These are phyloP conservation scores for Leptodactylus fallax DNA, from an alignment of 2,797 vertebrate genomes.

Conservation along the genomic window DNA sequence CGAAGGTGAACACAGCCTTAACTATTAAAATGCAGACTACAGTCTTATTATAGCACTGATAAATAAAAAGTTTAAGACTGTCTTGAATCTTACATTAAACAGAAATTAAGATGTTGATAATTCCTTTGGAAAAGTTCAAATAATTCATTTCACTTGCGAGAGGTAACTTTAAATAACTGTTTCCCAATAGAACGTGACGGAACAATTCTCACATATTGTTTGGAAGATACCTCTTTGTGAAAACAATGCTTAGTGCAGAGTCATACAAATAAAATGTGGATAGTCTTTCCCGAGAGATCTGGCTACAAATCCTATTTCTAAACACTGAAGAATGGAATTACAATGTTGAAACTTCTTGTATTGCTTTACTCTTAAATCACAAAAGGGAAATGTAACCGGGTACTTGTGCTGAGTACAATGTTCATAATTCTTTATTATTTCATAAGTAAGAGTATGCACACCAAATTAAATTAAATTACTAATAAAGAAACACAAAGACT, in stretches of 20 bases:
- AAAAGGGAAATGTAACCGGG: not conserved
- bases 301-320: slow-evolving; percentile 22
- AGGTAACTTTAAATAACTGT: slow-evolving; percentile 5
- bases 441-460: no score
- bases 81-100: not conserved
- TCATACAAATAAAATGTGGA: slow-evolving; percentile 32
- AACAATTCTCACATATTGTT: slow-evolving; percentile 20
- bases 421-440: no score
- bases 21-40: no score
- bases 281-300: slow-evolving; percentile 14
- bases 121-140: slow-evolving; percentile 5
- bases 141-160: not conserved
- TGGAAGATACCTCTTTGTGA: slow-evolving; percentile 2
- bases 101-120: not conserved
- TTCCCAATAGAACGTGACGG: slow-evolving; percentile 18
- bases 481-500: no score
- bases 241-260: slow-evolving; percentile 22
- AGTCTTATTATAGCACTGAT: no score
- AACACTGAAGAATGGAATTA: slow-evolving; percentile 27
- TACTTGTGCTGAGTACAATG: not conserved
- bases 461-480: no score
- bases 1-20: no score
- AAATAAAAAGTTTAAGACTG: not conserved
- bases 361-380: not conserved
- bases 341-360: not conserved